Percentiles rank a stretch among this genome's conserved stretches.
These are phyloP conservation scores for Raphicerus campestris DNA, from an alignment of 2,113 vertebrate species.

Conservation along the genomic window DNA sequence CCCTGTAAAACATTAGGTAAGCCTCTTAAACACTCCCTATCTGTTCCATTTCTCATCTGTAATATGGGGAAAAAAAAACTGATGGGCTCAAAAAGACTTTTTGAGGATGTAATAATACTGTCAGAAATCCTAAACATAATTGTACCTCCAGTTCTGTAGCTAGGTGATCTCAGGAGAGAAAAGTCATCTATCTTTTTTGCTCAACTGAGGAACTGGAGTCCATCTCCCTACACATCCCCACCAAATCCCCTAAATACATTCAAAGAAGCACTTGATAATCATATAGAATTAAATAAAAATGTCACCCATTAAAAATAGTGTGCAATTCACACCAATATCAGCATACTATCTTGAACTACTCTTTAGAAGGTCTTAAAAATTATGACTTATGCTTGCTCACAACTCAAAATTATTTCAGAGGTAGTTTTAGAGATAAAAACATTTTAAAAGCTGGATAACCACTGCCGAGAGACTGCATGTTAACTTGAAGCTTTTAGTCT, in stretches of 20 bases:
- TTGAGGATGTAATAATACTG: not conserved
- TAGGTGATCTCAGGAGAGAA: not conserved
- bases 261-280: not conserved
- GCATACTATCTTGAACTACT: not conserved
- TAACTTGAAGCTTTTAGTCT: not conserved
- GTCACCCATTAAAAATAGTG: not conserved
- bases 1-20: slow-evolving; percentile 54
- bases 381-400: not conserved
- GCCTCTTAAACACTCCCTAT: slow-evolving; percentile 51
- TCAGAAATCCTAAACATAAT: not conserved
- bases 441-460: slow-evolving; percentile 19
- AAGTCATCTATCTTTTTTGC: not conserved
- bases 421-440: not conserved
- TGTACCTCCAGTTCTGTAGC: not conserved
- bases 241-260: not conserved
- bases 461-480: not conserved
- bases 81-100: slow-evolving; percentile 22
- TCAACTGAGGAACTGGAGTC: not conserved
- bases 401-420: slow-evolving; percentile 16
- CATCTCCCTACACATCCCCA: not conserved
- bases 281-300: not conserved
- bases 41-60: slow-evolving; percentile 24
- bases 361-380: not conserved
- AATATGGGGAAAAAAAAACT: not conserved
- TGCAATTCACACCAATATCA: not conserved